Percentiles rank a stretch among this genome's conserved stretches.
These are phyloP conservation scores for Callimorpha dominula DNA, from an alignment of 2,888 invertebrate genomes.

Conservation along the genomic window DNA sequence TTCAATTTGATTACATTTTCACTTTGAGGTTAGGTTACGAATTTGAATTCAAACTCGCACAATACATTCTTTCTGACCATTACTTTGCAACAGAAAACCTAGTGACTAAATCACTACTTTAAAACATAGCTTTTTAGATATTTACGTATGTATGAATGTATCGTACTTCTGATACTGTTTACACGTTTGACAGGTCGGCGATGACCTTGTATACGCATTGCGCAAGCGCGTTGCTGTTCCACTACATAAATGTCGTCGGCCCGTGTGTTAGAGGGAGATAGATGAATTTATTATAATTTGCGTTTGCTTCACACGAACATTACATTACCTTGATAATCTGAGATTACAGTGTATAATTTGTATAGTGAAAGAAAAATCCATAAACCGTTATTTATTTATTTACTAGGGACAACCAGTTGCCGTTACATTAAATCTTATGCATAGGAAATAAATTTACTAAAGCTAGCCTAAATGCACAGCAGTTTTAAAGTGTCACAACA, in stretches of 20 bases:
- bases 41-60: neutral
- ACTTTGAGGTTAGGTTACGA: slow-evolving; percentile 32
- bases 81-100: neutral
- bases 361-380: no score
- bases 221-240: slow-evolving; percentile 50
- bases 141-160: neutral
- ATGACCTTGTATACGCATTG: slow-evolving; percentile 46
- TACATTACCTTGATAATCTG: no score
- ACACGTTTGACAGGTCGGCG: slow-evolving; percentile 36
- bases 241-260: slow-evolving; percentile 42
- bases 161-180: slow-evolving; percentile 20
- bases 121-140: neutral
- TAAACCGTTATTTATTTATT: no score
- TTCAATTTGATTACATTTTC: neutral
- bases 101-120: neutral
- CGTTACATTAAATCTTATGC: no score
- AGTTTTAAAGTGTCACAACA: no score
- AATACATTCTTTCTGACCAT: neutral
- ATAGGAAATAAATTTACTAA: no score
- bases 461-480: no score
- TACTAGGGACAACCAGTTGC: no score
- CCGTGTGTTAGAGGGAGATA: slow-evolving; percentile 30
- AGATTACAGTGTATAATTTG: no score
- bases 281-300: neutral
- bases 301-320: no score